phyloP scores from a whole-genome alignment of 2,797 vertebrate species.

The Acrossocheilus fasciatus region DNA sequence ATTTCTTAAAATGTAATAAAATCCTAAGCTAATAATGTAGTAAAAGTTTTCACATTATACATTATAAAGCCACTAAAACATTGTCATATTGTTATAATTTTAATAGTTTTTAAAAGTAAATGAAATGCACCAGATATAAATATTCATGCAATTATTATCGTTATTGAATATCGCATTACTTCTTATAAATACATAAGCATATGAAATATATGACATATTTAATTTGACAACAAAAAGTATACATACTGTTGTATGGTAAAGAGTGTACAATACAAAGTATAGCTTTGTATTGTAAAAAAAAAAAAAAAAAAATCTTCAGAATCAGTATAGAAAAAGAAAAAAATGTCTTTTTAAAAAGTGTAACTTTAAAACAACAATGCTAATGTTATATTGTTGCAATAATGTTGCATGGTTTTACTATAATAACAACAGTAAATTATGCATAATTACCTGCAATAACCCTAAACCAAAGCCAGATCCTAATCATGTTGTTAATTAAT shows the following conservation, averaged over 20 bases:
- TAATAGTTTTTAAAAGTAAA: not conserved
- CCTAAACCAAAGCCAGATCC: not conserved
- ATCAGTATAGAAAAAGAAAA: not conserved
- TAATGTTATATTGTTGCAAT: not conserved
- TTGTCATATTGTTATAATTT: not conserved
- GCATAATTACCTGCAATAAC: not conserved
- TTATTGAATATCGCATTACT: not conserved
- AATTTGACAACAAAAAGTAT: not conserved
- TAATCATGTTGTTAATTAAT: not conserved
- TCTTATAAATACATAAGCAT: not conserved
- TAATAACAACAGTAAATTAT: not conserved
- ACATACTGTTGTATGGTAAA: not conserved
- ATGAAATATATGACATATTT: not conserved
- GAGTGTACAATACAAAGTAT: not conserved
- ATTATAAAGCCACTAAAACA: not conserved
- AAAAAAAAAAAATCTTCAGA: not conserved
- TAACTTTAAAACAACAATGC: not conserved
- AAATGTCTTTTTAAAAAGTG: not conserved
- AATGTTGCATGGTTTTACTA: not conserved
- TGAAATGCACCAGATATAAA: not conserved
- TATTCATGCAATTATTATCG: not conserved
- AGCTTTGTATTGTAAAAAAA: not conserved
- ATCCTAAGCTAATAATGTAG: not conserved
- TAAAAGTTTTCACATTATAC: not conserved
- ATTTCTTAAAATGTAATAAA: not conserved